These are phyloP conservation scores for Drosophila rubida DNA, from an alignment of 2,888 invertebrate species.

Conservation along the genomic window DNA sequence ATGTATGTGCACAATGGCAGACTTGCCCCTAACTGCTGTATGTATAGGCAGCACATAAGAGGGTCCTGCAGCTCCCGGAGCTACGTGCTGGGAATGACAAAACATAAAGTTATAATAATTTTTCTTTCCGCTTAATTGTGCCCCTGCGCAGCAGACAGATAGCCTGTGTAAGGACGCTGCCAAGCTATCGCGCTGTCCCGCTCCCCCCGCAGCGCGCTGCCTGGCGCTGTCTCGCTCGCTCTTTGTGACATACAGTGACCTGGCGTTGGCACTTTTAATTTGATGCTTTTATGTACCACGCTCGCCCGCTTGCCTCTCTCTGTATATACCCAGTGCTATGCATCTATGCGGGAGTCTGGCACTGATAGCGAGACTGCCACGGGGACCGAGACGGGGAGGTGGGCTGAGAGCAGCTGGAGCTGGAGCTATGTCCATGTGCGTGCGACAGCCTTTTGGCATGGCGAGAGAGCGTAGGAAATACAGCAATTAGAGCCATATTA, in stretches of 20 bases:
- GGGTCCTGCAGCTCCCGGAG: background rate
- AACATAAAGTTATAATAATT: conserved; percentile 82
- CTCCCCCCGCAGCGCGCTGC: no score
- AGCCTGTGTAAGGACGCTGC: conserved; percentile 55
- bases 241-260: conserved; percentile 40
- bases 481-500: conserved; percentile 85
- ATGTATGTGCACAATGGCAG: conserved; percentile 20
- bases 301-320: background rate
- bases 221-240: conserved; percentile 3
- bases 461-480: conserved; percentile 78
- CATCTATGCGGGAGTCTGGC: background rate
- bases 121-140: conserved; percentile 83
- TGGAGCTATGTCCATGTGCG: conserved; percentile 62
- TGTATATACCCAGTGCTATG: conserved; percentile 9
- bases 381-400: conserved; percentile 12
- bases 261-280: conserved; percentile 74
- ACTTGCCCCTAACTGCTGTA: conserved; percentile 39
- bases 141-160: conserved; percentile 69
- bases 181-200: conserved; percentile 11
- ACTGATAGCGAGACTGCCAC: background rate
- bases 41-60: conserved; percentile 5
- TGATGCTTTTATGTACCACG: conserved; percentile 74
- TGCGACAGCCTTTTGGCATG: conserved; percentile 55
- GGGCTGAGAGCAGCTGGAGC: conserved; percentile 43
- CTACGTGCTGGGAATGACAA: conserved; percentile 74